Conservation (phyloP, 2,113 vertebrate species). For the Lathamus discolor region DNA sequence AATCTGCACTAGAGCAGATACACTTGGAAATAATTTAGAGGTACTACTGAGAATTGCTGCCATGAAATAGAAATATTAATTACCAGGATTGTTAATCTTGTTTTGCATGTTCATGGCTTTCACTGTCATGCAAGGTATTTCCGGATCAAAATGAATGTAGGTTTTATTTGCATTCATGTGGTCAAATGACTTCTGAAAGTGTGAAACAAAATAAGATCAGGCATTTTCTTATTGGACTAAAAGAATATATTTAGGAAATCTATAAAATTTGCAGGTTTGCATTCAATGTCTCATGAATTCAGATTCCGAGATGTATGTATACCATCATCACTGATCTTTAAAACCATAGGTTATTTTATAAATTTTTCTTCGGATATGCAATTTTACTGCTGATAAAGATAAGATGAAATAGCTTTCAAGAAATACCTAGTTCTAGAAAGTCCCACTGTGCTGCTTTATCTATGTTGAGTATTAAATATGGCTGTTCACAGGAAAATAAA, state of each 20-base stretch:
- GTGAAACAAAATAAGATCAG: not conserved
- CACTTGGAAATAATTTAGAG: not conserved
- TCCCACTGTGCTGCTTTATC: not conserved
- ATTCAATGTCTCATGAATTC: not conserved
- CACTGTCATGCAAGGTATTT: rapidly evolving
- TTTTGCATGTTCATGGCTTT: not conserved
- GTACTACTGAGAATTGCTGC: not conserved
- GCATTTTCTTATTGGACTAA: not conserved
- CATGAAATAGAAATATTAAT: not conserved
- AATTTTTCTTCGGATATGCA: not conserved
- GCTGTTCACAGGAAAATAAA: not conserved
- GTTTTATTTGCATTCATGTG: not conserved
- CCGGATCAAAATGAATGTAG: not conserved
- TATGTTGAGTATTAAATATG: not conserved
- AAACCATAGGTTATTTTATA: not conserved
- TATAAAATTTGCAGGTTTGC: not conserved
- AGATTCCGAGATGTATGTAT: not conserved
- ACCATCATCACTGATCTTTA: not conserved
- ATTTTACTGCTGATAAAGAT: not conserved
- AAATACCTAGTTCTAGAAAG: not conserved
- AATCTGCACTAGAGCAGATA: not conserved
- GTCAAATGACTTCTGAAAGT: not conserved
- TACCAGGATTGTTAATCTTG: not conserved
- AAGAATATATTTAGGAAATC: not conserved
- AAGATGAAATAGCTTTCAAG: not conserved